Percentiles rank a stretch among this genome's conserved stretches.
phyloP scores from a whole-genome alignment of 2,113 vertebrate species.

The Xenopus laevis region DNA sequence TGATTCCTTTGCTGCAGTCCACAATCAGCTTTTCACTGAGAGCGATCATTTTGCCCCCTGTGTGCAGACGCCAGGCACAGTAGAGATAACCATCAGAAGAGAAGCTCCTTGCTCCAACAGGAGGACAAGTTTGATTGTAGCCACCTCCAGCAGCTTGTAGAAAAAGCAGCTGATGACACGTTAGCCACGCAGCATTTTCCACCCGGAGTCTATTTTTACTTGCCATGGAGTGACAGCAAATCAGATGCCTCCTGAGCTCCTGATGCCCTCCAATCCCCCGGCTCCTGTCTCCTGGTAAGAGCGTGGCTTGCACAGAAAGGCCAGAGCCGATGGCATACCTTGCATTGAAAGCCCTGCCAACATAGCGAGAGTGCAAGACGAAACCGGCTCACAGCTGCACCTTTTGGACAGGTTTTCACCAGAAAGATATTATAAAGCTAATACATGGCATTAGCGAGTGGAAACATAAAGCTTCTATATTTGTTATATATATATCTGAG shows the following conservation, averaged over 20 bases:
- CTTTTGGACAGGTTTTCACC: slow-evolving; percentile 64
- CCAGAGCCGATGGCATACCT: slow-evolving; percentile 62
- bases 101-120: neutral
- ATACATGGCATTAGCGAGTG: slow-evolving; percentile 64
- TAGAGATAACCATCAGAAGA: neutral
- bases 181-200: slow-evolving; percentile 53
- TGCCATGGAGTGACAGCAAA: slow-evolving; percentile 52
- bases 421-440: slow-evolving; percentile 57
- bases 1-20: slow-evolving; percentile 52
- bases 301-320: slow-evolving; percentile 59
- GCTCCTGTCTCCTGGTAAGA: slow-evolving; percentile 61
- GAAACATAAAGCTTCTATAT: slow-evolving; percentile 67
- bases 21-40: slow-evolving; percentile 51
- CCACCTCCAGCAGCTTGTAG: slow-evolving; percentile 28
- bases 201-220: slow-evolving; percentile 53
- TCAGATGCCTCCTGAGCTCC: slow-evolving; percentile 47
- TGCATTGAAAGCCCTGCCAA: slow-evolving; percentile 59
- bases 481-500: slow-evolving; percentile 49
- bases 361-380: slow-evolving; percentile 67
- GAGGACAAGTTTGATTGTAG: neutral
- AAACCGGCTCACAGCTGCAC: slow-evolving; percentile 73
- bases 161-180: slow-evolving; percentile 48
- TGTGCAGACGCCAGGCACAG: neutral
- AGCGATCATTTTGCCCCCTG: slow-evolving; percentile 44
- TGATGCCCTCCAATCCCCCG: slow-evolving; percentile 48